Base-by-base conservation (phyloP, 92 coral and sea anemone genomes). In the Palythoa caribaeorum region DNA sequence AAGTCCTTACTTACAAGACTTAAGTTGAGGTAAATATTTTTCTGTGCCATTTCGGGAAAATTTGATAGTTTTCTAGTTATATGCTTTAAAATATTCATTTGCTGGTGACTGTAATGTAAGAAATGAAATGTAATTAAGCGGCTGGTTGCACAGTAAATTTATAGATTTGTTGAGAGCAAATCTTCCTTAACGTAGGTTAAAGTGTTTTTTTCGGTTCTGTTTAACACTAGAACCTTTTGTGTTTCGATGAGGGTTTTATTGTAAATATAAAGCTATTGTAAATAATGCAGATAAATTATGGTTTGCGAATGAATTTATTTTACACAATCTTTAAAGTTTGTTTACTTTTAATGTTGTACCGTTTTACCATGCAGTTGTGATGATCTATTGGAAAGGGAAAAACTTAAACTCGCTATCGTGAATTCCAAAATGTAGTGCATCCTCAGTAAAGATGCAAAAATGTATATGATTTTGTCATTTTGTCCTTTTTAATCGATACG, bases 1-100 rank as follows among this genome's bases (percentile, higher is more conserved):
- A 97, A 97, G 92, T 92, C 98, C 65, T 88, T 95, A n/a, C 92
- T 97, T 14, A 95, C 98, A 6, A 91, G 98, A 6, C 89, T 97
- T 3, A 97, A 97, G 75, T 93, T 97, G 71, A 89, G 96, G 98
- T 95, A 76, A 83, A 86, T 5, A 69, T 19, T 35, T 0, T 20
- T 8, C 36, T 9, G 16, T 70, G 16, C 36, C 37, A 53, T 5
- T 14, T 12, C 1, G 53, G 19, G 37, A 6, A 15, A 16, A 44
- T 13, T 13, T 9, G 19, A 6, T 57, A 37, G 15, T 17, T 5
- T 69, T 68, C 53, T 59, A 37, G 50, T 78, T 60, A 12, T 13
- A 1, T 78, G 37, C 5, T 70, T 70, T 70, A 6, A 70, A 12
- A 10, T 70, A 11, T 70, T 16, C 15, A 35, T 35, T 0, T 13